Evolutionary conservation across 1,140 invertebrate species (phyloP), one percentile per base, ranked within the genome.

Genomic region (Drosophila mauritiana): DNA sequence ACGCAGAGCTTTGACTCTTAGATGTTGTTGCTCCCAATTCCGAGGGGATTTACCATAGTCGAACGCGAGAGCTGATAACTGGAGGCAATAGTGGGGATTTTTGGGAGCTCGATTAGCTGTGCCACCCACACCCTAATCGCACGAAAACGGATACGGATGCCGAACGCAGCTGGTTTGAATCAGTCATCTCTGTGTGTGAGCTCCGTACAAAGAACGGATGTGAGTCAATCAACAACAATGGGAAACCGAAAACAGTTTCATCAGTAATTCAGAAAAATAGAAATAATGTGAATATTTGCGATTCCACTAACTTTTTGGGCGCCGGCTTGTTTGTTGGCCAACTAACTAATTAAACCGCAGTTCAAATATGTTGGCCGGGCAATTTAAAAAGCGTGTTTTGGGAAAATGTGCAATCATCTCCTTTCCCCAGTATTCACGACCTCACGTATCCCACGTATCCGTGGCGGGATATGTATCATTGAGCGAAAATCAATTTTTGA

Each of bases 311-410:
- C 52, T 74, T 12, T 54, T 58, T 37, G 27, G 6, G 15, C n/a
- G 46, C 34, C 37, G 13, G 42, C 15, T 63, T 63, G 45, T 51
- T 61, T 73, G 62, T 77, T 73, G 77, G 61, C 58, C 58, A 85
- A 80, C 67, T 70, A 70, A 88, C 83, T 77, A 79, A 86, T 88
- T 83, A 86, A 86, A 83, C 84, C 75, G 75, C 83, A 88, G 75
- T 79, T 76, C 74, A 79, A 86, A 79, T 75, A 70, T 78, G 73
- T 78, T 80, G 59, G 68, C 34, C 45, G 49, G 54, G 61, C 75
- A 69, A 74, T 80, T 84, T 73, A 58, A 73, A 77, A 79, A 67
- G 34, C 61, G 59, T 65, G 70, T 75, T 76, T 75, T 59, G 25
- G n/a, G 15, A 63, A 52, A 81, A 64, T 59, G 51, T 49, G 37